Evolutionary conservation across 2,113 vertebrate species (phyloP).

Genomic region (Chaetura pelagica): DNA sequence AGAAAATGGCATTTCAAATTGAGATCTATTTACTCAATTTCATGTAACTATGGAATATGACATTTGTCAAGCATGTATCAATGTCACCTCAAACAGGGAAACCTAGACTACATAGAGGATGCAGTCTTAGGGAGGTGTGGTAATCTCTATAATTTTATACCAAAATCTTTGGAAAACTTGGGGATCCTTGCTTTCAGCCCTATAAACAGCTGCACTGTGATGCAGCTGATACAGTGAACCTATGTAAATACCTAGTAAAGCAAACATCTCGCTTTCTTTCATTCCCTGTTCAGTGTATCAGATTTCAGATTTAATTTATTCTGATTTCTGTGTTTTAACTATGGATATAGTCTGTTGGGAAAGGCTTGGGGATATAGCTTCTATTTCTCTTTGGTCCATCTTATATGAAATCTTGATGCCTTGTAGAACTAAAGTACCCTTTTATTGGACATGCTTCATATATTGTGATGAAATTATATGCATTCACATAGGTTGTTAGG

Average conservation of each 20-base stretch:
- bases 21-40: neutral
- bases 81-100: neutral
- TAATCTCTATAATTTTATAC: neutral
- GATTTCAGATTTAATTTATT: constrained; percentile 22
- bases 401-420: constrained; percentile 69
- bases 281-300: neutral
- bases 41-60: neutral
- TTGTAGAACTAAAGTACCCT: constrained; percentile 71
- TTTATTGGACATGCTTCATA: constrained; percentile 79
- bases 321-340: constrained; percentile 39
- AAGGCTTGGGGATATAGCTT: constrained; percentile 16
- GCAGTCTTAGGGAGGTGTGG: neutral
- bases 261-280: neutral
- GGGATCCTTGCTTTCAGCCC: neutral
- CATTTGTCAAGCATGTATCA: neutral
- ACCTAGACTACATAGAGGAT: neutral
- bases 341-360: neutral
- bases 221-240: neutral
- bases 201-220: neutral
- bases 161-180: neutral
- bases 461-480: constrained; percentile 74
- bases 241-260: neutral
- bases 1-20: neutral
- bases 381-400: constrained; percentile 65
- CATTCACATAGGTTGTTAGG: constrained; percentile 71